These are phyloP conservation scores for Papilio machaon DNA, from an alignment of 1,140 invertebrate genomes.

Conservation along the genomic window DNA sequence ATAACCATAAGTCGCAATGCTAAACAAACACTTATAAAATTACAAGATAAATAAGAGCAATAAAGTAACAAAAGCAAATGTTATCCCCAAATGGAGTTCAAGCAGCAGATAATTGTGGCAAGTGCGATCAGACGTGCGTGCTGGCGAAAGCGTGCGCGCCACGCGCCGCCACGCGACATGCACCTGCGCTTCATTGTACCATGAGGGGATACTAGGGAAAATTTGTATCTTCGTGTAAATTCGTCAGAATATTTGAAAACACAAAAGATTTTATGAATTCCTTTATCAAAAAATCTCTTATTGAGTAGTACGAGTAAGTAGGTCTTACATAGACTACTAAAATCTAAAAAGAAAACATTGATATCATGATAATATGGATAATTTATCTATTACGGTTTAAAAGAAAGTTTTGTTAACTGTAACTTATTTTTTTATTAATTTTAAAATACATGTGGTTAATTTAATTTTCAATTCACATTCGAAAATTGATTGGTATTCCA, in stretches of 20 bases:
- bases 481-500: not conserved
- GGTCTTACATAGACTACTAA: no score
- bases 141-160: slow-evolving; percentile 48
- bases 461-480: not conserved
- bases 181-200: slow-evolving; percentile 48
- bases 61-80: slow-evolving; percentile 44
- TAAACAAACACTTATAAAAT: slow-evolving; percentile 20
- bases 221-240: not conserved
- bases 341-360: no score
- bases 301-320: no score
- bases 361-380: no score
- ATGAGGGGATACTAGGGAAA: not conserved
- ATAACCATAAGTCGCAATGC: not conserved
- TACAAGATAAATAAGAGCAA: slow-evolving; percentile 29
- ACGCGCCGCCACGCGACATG: slow-evolving; percentile 49
- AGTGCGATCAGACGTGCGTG: slow-evolving; percentile 64
- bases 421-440: no score
- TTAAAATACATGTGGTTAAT: not conserved
- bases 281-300: no score
- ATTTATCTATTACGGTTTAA: no score
- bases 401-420: no score
- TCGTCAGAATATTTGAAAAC: not conserved
- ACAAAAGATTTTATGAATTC: no score
- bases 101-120: slow-evolving; percentile 62
- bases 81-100: slow-evolving; percentile 55